Evolutionary conservation across 2,113 vertebrate genomes (phyloP).

Genomic region (Tragelaphus buxtoni): DNA sequence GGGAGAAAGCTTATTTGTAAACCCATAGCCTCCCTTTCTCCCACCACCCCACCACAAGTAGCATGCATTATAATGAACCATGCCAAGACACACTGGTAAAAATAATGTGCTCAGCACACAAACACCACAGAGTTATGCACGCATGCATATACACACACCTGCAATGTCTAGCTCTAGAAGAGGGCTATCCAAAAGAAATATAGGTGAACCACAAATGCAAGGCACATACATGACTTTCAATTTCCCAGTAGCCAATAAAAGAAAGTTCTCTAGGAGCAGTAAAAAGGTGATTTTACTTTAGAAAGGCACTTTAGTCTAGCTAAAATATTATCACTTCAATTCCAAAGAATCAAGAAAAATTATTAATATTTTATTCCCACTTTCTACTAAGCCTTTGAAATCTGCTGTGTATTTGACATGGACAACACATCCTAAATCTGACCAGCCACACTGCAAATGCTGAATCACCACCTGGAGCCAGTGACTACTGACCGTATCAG

Average conservation of each 20-base stretch:
- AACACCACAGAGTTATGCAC: background rate
- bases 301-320: background rate
- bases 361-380: background rate
- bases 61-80: background rate
- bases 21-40: background rate
- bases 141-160: background rate
- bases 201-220: background rate
- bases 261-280: background rate
- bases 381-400: background rate
- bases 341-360: background rate
- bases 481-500: background rate
- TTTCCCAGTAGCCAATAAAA: background rate
- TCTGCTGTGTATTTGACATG: background rate
- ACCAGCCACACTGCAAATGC: background rate
- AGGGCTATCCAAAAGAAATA: background rate
- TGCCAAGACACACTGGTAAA: background rate
- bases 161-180: background rate
- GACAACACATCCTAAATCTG: background rate
- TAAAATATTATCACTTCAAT: conserved; percentile 12
- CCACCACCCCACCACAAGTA: background rate
- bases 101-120: background rate
- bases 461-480: background rate
- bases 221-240: background rate
- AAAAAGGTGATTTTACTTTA: conserved; percentile 35
- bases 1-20: background rate